phyloP scores from a whole-genome alignment of 2,113 vertebrate genomes.

The Uria lomvia region DNA sequence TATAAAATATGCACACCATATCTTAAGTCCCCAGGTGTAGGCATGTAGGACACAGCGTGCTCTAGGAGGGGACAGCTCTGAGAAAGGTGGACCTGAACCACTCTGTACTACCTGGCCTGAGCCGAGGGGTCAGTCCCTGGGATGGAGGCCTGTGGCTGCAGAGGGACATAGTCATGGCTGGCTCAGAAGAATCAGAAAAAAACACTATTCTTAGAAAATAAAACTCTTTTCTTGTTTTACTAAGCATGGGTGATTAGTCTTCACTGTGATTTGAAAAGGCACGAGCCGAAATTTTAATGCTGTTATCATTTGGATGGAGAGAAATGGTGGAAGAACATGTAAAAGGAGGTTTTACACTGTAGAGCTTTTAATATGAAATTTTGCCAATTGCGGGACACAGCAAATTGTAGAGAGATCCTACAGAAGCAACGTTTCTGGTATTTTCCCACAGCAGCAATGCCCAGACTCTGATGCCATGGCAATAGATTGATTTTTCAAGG shows the following conservation, averaged over 20 bases:
- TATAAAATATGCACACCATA: neutral
- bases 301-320: neutral
- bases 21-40: rapidly evolving
- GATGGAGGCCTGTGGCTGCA: neutral
- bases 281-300: neutral
- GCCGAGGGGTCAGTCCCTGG: neutral
- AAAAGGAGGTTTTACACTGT: neutral
- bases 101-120: neutral
- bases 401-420: neutral
- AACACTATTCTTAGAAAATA: neutral
- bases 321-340: neutral
- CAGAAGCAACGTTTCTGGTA: neutral
- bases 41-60: neutral
- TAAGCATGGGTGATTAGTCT: neutral
- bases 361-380: neutral
- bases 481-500: neutral
- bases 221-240: neutral
- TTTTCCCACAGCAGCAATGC: neutral
- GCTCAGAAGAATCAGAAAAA: neutral
- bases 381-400: neutral
- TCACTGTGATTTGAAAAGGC: neutral
- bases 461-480: neutral
- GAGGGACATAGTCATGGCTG: neutral
- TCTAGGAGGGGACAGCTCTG: neutral
- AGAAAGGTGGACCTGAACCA: neutral